Base-by-base conservation (phyloP, 2,113 vertebrate genomes). In the Eretmodus cyanostictus region DNA sequence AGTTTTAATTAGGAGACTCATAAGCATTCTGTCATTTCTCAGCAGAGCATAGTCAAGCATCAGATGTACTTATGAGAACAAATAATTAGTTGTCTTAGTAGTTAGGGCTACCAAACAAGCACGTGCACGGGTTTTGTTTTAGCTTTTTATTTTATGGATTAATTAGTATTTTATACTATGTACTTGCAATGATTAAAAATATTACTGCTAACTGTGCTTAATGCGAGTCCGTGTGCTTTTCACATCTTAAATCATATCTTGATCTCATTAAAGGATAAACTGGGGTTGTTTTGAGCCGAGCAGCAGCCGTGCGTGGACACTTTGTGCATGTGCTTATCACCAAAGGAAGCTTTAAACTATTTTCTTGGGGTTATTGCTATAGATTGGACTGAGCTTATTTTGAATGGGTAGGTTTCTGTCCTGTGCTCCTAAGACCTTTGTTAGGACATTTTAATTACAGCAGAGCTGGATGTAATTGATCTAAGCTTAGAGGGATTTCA, bases 371-470 rank as follows among this genome's bases (percentile, higher is more conserved):
- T 90, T 93, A 87, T 84, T 79, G 66, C 73, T 68, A 87, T 88
- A 92, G 93, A 93, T 95, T 86, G 89, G 53, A 81, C 71, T n/a
- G 54, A 83, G 90, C 91, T 91, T 93, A 84, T 90, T 92, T 93
- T 92, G 90, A 93, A 87, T 91, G 68, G 86, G 57, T 36, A 88
- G 85, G 89, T 88, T 90, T 91, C 91, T 93, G 92, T 92, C 90
- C 94, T 90, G 86, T 89, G 93, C 94, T 94, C 85, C 93, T 85
- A 91, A 96, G 94, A 95, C 94, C 94, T 95, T 95, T 96, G 95
- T 94, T 95, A 89, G 93, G 95, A 94, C 94, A 87, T 96, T 96
- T 95, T 96, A 96, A 97, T 97, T 96, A 96, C 95, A 95, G 92
- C 95, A 89, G 93, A 94, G 95, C 94, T 84, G 91, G 92, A 80